A percentile compares a stretch with the other conserved stretches of the same genome.
These are phyloP conservation scores for Phacellophora camtschatica DNA, from an alignment of 30 jellyfish, hydroid and myxozoan species.

Conservation along the genomic window DNA sequence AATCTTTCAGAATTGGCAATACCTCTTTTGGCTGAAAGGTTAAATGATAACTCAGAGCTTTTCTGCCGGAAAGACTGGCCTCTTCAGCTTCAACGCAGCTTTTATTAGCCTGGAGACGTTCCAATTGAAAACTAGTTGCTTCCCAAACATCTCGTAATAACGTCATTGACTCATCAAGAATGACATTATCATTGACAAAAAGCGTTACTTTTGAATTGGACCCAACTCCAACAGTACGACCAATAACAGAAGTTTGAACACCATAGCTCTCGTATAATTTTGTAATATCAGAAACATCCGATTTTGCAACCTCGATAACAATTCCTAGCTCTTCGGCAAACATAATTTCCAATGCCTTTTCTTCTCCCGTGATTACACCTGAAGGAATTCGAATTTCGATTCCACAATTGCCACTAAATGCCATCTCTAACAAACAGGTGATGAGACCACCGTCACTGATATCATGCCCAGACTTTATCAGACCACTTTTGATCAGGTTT, in stretches of 20 bases:
- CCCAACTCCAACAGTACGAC: slow-evolving; percentile 33
- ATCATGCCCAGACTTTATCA: slow-evolving; percentile 78
- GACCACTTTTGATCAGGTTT: slow-evolving; percentile 38
- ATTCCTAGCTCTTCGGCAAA: slow-evolving; percentile 88
- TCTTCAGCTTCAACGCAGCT: slow-evolving; percentile 74
- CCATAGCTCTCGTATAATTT: not conserved
- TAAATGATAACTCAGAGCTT: slow-evolving; percentile 43
- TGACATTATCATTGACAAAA: slow-evolving; percentile 22
- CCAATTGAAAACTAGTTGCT: slow-evolving; percentile 82
- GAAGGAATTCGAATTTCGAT: slow-evolving; percentile 7
- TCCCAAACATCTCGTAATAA: slow-evolving; percentile 77
- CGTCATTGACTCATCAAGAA: slow-evolving; percentile 47
- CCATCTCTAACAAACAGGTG: slow-evolving; percentile 82
- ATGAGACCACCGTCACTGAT: slow-evolving; percentile 88
- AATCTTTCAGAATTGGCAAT: not conserved
- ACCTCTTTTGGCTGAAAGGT: slow-evolving; percentile 57
- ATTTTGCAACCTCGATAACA: slow-evolving; percentile 55
- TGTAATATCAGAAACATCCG: slow-evolving; percentile 13
- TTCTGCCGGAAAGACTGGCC: slow-evolving; percentile 16
- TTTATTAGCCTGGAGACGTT: slow-evolving; percentile 68
- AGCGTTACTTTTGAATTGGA: slow-evolving; percentile 14
- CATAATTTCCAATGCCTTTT: not conserved
- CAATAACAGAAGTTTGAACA: slow-evolving; percentile 44
- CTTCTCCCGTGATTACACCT: not conserved
- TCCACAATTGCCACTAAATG: slow-evolving; percentile 83